Base-by-base conservation (phyloP, 1,140 invertebrate genomes). In the Eupristina koningsbergeri region DNA sequence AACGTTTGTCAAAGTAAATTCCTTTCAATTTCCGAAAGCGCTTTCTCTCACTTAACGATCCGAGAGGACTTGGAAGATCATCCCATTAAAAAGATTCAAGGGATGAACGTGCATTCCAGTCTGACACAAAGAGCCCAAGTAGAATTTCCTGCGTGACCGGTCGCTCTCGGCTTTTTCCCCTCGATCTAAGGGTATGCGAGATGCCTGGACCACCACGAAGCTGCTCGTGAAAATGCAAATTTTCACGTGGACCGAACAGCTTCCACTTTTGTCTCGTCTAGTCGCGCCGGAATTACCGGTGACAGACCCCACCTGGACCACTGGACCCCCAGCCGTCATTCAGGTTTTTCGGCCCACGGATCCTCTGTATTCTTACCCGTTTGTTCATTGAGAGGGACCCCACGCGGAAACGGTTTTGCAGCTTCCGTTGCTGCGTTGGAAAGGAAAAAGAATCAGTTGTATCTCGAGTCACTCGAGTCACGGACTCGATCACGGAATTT, bases 221-320 rank as follows among this genome's bases (percentile, higher is more conserved):
- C 83, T 74, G 39, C 26, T 53, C 61, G 34, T 64, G 29, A 64
- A 58, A 63, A 75, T 75, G 80, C 50, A 75, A 75, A 64, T 81
- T 64, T 73, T 2, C 19, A 47, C 63, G n/a, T 6, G 31, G 64
- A 67, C n/a, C 77, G 29, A 73, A 58, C 61, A 8, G 41, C 31
- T 36, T 61, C 34, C 1, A 34, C 36, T 71, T 61, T 74, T 36
- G 67, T 73, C 61, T 22, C 22, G 8, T 0, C 53, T 17, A 41
- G 63, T n/a, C 31, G 63, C 67, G 41, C 53, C 39, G 61, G 77
- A 67, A 79, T 79, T 64, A 86, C 92, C 91, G 89, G 91, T 92
- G 91, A 50, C 31, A 79, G 91, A 92, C 92, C 92, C 92, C 91
- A 93, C 92, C 91, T 92, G 92, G 92, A 91, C 90, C 85, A 86